phyloP scores from a whole-genome alignment of 2,888 invertebrate species.

The Catocala sponsa region DNA sequence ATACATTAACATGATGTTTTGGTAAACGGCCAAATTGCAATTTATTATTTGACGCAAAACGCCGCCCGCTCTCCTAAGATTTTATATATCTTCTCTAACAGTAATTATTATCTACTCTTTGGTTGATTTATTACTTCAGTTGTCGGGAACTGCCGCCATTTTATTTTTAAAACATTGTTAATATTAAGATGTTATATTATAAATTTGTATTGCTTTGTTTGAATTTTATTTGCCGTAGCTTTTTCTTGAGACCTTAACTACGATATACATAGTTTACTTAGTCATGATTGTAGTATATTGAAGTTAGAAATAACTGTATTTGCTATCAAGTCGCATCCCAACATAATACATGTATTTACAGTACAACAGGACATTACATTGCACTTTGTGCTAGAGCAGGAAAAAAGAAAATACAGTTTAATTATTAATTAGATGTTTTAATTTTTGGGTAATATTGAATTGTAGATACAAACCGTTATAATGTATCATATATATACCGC shows the following conservation, averaged over 20 bases:
- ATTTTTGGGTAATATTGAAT: conserved; percentile 27
- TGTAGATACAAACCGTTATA: conserved; percentile 10
- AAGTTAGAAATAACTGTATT: no score
- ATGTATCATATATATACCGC: no score
- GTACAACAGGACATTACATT: no score
- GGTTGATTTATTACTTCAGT: conserved; percentile 52
- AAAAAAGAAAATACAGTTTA: no score
- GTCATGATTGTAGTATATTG: no score
- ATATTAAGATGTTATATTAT: conserved; percentile 4
- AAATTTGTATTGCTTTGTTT: conserved; percentile 15
- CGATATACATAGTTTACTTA: no score
- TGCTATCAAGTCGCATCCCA: no score
- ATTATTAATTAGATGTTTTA: background rate
- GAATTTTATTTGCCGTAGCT: no score
- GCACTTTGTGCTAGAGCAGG: no score
- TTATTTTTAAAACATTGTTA: conserved; percentile 31
- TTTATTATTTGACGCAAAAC: conserved; percentile 74
- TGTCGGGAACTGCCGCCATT: conserved; percentile 31
- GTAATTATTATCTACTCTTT: conserved; percentile 56
- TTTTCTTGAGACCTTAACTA: no score
- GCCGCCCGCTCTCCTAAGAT: conserved; percentile 47
- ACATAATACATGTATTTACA: no score
- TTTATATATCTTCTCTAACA: conserved; percentile 55
- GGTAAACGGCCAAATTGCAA: conserved; percentile 68
- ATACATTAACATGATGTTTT: conserved; percentile 55